Evolutionary conservation across 2,888 invertebrate species (phyloP).

Genomic region (Copidosoma aretas): DNA sequence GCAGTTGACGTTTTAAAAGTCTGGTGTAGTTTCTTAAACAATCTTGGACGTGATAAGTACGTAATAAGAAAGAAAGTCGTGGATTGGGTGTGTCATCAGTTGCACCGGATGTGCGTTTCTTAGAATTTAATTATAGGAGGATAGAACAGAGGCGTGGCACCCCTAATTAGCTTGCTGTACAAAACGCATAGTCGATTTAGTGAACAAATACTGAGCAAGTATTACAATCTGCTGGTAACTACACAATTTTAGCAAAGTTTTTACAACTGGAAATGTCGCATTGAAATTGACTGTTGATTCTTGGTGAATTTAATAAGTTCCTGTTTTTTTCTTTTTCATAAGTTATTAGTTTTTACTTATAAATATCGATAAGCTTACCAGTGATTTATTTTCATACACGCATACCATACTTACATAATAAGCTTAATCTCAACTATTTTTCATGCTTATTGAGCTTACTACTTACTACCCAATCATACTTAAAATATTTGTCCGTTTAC

Average conservation of each 20-base stretch:
- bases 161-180: constrained; percentile 8
- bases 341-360: neutral
- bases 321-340: neutral
- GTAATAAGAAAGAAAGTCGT: neutral
- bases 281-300: neutral
- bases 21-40: neutral
- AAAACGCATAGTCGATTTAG: neutral
- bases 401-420: neutral
- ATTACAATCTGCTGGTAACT: neutral
- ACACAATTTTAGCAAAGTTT: neutral
- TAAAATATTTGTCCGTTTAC: too few species aligned
- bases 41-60: neutral
- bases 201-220: neutral
- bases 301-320: neutral
- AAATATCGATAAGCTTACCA: neutral
- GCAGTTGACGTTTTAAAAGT: neutral
- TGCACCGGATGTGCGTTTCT: neutral
- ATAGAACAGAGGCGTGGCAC: constrained; percentile 4
- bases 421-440: neutral
- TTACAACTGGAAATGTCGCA: neutral
- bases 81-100: neutral
- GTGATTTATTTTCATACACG: neutral
- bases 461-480: too few species aligned
- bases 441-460: neutral
- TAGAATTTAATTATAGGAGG: neutral